phyloP scores from a whole-genome alignment of 2,888 invertebrate genomes.

The Leucozona laternaria region DNA sequence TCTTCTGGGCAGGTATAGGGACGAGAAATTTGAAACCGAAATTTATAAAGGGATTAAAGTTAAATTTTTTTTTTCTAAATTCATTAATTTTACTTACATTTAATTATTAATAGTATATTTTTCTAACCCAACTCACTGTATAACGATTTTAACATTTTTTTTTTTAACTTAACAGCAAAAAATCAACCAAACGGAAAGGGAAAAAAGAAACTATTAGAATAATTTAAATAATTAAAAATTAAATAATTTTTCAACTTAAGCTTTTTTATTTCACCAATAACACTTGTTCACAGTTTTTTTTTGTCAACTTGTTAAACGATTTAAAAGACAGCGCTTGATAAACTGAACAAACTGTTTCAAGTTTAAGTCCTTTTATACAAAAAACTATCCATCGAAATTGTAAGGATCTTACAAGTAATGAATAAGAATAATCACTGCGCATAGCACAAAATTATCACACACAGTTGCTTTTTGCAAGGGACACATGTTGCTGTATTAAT shows the following conservation, averaged over 20 bases:
- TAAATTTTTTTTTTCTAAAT: too few relatives aligned
- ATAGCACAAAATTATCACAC: conserved; percentile 43
- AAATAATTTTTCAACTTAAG: conserved; percentile 7
- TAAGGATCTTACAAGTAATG: conserved; percentile 56
- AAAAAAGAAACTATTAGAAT: not conserved
- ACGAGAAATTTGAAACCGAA: too few relatives aligned
- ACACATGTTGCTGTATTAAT: conserved; percentile 69
- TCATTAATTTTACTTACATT: not conserved
- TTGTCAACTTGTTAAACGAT: conserved; percentile 46
- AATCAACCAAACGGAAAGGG: not conserved
- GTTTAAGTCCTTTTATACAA: conserved; percentile 64
- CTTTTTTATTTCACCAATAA: conserved; percentile 17
- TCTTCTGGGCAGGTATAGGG: too few relatives aligned
- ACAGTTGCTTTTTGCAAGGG: conserved; percentile 21
- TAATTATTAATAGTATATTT: not conserved
- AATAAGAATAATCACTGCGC: conserved; percentile 65
- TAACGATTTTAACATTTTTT: not conserved
- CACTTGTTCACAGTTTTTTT: conserved; percentile 33
- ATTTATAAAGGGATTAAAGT: too few relatives aligned
- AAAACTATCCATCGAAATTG: conserved; percentile 36
- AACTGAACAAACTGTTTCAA: conserved; percentile 54
- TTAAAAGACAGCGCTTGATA: conserved; percentile 62
- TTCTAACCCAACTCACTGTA: not conserved
- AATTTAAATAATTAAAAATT: conserved; percentile 24
- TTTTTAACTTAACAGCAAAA: not conserved